A percentile compares a stretch with the other conserved stretches of the same genome.
Conservation (phyloP, 23 tunicate species). For the Phallusia fumigata region DNA sequence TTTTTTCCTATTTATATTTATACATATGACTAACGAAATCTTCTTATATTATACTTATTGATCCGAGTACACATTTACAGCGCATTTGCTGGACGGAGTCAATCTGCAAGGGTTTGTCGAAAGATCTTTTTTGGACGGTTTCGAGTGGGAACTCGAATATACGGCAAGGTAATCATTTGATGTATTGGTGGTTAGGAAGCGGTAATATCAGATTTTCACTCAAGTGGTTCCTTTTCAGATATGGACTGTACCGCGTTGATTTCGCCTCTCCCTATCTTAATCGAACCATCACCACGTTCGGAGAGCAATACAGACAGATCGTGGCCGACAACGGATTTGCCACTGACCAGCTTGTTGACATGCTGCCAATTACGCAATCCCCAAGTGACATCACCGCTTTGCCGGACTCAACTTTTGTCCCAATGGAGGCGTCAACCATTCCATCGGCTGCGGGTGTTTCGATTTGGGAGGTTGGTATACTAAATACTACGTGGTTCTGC, state of each 20-base stretch:
- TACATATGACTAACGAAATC: too few species aligned
- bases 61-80: too few species aligned
- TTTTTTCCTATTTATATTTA: too few species aligned
- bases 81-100: slow-evolving; percentile 28
- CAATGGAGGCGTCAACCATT: slow-evolving; percentile 48
- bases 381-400: not conserved
- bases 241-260: slow-evolving; percentile 57
- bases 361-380: not conserved
- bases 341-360: slow-evolving; percentile 15
- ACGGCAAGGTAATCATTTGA: slow-evolving; percentile 56
- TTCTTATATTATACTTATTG: too few species aligned
- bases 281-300: slow-evolving; percentile 38
- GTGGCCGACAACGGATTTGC: too few species aligned
- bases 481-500: not conserved
- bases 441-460: slow-evolving; percentile 82
- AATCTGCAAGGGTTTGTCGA: slow-evolving; percentile 38
- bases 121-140: slow-evolving; percentile 66
- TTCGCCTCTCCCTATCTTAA: slow-evolving; percentile 13
- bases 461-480: slow-evolving; percentile 68
- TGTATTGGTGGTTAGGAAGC: too few species aligned
- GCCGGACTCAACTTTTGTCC: not conserved
- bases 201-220: too few species aligned
- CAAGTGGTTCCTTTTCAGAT: too few species aligned
- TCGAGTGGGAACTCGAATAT: slow-evolving; percentile 75
- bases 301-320: slow-evolving; percentile 35